Percentiles rank a stretch among this genome's conserved stretches.
Evolutionary conservation across 2,888 invertebrate genomes (phyloP).

Genomic region (Iphiclides podalirius): DNA sequence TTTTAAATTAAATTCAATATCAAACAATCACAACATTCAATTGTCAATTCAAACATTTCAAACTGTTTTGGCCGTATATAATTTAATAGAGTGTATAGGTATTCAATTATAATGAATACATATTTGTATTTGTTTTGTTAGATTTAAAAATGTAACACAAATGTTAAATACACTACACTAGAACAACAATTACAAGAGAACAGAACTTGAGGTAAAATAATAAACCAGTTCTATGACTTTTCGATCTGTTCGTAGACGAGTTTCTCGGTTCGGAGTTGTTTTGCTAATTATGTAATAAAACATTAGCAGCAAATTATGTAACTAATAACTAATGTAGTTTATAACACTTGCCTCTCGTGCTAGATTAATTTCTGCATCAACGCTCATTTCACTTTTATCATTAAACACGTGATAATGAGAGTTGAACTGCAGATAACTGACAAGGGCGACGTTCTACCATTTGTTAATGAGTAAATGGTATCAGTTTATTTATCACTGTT

Average conservation of each 20-base stretch:
- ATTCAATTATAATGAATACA: too few species aligned
- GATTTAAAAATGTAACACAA: too few species aligned
- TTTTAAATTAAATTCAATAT: too few species aligned
- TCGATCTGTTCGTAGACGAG: neutral
- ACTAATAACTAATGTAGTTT: neutral
- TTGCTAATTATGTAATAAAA: constrained; percentile 15
- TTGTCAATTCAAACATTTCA: too few species aligned
- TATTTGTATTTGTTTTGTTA: too few species aligned
- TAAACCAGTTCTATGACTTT: constrained; percentile 15
- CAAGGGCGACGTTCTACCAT: constrained; percentile 27
- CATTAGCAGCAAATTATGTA: constrained; percentile 14
- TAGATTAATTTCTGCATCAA: constrained; percentile 18
- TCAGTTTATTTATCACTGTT: constrained; percentile 17
- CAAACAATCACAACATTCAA: too few species aligned
- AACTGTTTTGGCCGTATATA: too few species aligned
- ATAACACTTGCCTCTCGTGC: constrained; percentile 1
- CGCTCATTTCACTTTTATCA: constrained; percentile 34
- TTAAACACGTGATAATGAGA: constrained; percentile 33
- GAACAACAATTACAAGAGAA: too few species aligned
- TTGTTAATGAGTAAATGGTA: constrained; percentile 28
- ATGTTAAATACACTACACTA: too few species aligned
- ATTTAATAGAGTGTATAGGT: too few species aligned
- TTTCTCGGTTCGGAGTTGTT: constrained; percentile 8
- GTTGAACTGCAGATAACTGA: constrained; percentile 37
- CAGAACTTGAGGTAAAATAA: constrained; percentile 1